Evolutionary conservation across 2,888 invertebrate genomes (phyloP), one percentile per base, ranked within the genome.

Genomic region (Yponomeuta evonymella): DNA sequence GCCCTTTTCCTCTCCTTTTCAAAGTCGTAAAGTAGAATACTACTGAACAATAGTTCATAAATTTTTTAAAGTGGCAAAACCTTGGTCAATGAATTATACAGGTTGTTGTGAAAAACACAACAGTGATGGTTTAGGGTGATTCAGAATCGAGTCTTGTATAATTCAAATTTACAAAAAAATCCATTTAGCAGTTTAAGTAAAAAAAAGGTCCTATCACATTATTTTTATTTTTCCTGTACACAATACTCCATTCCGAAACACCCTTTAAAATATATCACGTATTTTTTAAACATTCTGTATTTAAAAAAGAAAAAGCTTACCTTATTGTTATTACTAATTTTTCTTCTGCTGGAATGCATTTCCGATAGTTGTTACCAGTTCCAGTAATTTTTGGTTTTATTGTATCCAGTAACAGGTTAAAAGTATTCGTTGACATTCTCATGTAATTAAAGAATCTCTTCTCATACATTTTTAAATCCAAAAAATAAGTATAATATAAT

Each of bases 21-120:
- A 73, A 73, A 73, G 73, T 73, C 71, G 73, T 73, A 73, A 73
- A 73, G 69, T 73, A 73, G 73, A 71, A 72, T 72, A 71, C 72
- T 71, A 72, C 72, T 72, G 72, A 72, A 72, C 72, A 72, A 72
- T 29, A 71, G 73, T 73, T 73, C 73, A 73, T 73, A 73, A 71
- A 70, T 73, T 73, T 70, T 73, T 73, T 73, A 73, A 73, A 73
- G 73, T 73, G 71, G 73, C 73, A 73, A 73, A 73, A 73, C 71
- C 71, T 69, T 72, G 71, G 71, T 69, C 73, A 73, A 71, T 71
- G 69, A 71, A 71, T 71, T 72, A 69, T 72, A 72, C 72, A 72
- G 72, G 72, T 71, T 71, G 67, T 71, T 71, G 72, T 72, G 72
- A 71, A 71, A 71, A 71, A 71, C 69, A 65, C 71, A 69, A 71